Evolutionary conservation across 2,888 invertebrate species (phyloP).

Genomic region (Apotomis turbidana): DNA sequence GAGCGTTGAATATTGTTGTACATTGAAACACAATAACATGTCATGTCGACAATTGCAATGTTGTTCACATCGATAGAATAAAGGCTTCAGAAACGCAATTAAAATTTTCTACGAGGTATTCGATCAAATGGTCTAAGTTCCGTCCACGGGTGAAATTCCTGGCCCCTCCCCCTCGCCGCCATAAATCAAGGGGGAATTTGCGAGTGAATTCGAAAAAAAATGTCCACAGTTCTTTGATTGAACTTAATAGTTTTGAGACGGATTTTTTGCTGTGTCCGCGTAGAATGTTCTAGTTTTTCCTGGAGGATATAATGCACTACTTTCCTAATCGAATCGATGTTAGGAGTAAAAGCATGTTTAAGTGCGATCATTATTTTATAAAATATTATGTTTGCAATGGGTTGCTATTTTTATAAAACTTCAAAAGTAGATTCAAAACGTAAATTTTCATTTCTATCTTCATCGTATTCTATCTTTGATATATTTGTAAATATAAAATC

Average conservation of each 20-base stretch:
- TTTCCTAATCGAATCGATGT: background rate
- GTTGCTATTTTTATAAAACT: no score
- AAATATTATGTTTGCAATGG: no score
- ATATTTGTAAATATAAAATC: no score
- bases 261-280: slow-evolving; percentile 11
- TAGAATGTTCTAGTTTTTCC: background rate
- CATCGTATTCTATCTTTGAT: no score
- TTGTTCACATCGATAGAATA: slow-evolving; percentile 1
- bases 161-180: slow-evolving; percentile 25
- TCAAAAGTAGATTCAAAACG: no score
- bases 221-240: slow-evolving; percentile 33
- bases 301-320: background rate
- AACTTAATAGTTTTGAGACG: slow-evolving; percentile 38
- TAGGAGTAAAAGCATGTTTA: no score
- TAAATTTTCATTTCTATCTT: no score
- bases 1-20: no score
- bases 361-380: no score
- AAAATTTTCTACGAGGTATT: slow-evolving; percentile 39
- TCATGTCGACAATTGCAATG: background rate
- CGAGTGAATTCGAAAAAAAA: slow-evolving; percentile 33
- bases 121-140: slow-evolving; percentile 40
- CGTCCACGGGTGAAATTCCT: slow-evolving; percentile 38
- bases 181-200: slow-evolving; percentile 41
- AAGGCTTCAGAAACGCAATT: slow-evolving; percentile 32
- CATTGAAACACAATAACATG: background rate